Base-by-base conservation (phyloP, 2,113 vertebrate species). In the Eidolon helvum region DNA sequence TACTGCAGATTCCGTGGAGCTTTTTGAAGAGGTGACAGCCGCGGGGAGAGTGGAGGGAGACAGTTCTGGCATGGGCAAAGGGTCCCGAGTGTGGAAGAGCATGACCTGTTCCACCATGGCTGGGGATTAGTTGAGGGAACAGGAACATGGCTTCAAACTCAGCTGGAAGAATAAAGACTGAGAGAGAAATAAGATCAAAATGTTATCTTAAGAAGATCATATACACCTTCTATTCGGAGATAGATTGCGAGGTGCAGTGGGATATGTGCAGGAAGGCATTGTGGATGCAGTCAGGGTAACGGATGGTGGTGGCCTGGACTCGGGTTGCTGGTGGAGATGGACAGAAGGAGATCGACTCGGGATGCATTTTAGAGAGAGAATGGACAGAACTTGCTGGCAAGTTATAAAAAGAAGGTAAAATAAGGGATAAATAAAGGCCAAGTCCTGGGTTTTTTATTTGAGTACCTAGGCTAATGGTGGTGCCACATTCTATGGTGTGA, bases 211-310 rank as follows among this genome's bases (percentile, higher is more conserved):
- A 68, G 63, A 69, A 61, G 35, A 33, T 30, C 12, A 33, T 14
- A 12, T n/a, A 90, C 2, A 10, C 50, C 40, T 91, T 45, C 78
- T n/a, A 4, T 7, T 1, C 40, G 79, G 19, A 92, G 33, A 4
- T 1, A 7, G 48, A 40, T 16, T 21, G 0, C 2, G 7, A 26
- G 22, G 19, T 38, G 35, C 18, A 6, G 30, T 0, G 0, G 40
- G 8, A 7, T 4, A 24, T 30, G 24, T 2, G 5, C 18, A 22
- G 33, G 48, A 87, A 14, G 24, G 26, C 26, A 1, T 24, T 50
- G 50, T 38, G 15, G 30, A 30, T 26, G 18, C 30, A 7, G 26
- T 4, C 5, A 38, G 28, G 18, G 11, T n/a, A 43, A 35, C 4
- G 19, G 15, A 10, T 14, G 53, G 4, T 8, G 10, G 33, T 4